Base-by-base conservation (phyloP, 2,113 vertebrate genomes). In the Mellivora capensis region DNA sequence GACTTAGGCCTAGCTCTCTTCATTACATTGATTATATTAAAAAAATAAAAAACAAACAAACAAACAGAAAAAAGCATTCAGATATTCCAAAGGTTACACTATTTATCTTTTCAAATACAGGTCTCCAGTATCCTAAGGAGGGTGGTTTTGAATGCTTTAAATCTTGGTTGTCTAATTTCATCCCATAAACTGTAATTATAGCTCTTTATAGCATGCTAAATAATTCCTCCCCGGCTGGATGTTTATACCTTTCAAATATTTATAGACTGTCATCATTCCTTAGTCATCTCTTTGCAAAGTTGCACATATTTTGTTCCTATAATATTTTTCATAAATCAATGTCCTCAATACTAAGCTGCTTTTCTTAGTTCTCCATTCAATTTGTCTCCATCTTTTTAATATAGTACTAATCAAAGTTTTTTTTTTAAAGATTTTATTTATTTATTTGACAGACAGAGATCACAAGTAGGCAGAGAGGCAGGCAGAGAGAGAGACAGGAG, bases 191-290 rank as follows among this genome's bases (percentile, higher is more conserved):
- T 86, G 2, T 96, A 97, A 93, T 97, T 96, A 97, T 54, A 96
- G 90, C n/a, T 94, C 76, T 96, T 97, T 90, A 96, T 96, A 95
- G 90, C 54, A 90, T 95, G 80, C 76, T 90, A 96, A 97, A 94
- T 87, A 96, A 97, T 90, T 93, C 89, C 80, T 94, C 82, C 74
- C 11, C 18, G 94, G 42, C 84, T 90, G 61, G 62, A 96, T 97
- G 84, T 96, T 97, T 97, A 83, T 87, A 96, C 92, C 93, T 97
- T 95, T 96, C 83, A 97, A 96, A 94, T 97, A 95, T 96, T 96
- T 97, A 95, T 97, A 94, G 93, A 74, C 27, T 93, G 79, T 74
- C 93, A 96, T 85, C 44, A 93, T 95, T 93, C 23, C 52, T 96
- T 95, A 96, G 91, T 96, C 84, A 85, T 95, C 76, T 92, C 77